These are phyloP conservation scores for Chaetodon trifascialis DNA, from an alignment of 2,113 vertebrate species.

Conservation along the genomic window DNA sequence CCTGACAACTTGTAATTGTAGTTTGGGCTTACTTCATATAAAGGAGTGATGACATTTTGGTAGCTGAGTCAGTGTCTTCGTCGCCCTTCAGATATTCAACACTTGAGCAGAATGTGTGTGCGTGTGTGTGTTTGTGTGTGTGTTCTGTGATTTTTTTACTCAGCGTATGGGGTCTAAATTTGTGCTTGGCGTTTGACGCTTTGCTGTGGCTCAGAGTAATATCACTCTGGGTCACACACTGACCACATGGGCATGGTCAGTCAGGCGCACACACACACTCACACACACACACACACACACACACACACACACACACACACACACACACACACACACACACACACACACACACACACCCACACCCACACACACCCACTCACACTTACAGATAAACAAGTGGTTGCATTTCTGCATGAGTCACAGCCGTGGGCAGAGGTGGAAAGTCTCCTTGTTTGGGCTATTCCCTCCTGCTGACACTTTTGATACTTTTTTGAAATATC, in stretches of 20 bases:
- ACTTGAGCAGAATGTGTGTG: slow-evolving; percentile 48
- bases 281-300: not conserved
- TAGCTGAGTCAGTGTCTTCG: slow-evolving; percentile 66
- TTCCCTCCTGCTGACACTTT: slow-evolving; percentile 63
- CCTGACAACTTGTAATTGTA: slow-evolving; percentile 41
- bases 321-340: not conserved
- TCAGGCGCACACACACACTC: not conserved
- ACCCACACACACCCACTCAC: slow-evolving; percentile 21
- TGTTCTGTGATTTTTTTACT: slow-evolving; percentile 36
- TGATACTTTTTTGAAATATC: slow-evolving; percentile 58
- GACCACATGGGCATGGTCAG: slow-evolving; percentile 54
- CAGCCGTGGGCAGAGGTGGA: slow-evolving; percentile 73
- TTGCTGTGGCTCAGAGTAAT: slow-evolving; percentile 34
- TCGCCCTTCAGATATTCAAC: slow-evolving; percentile 56
- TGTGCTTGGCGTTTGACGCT: slow-evolving; percentile 30
- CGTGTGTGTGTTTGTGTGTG: slow-evolving; percentile 20
- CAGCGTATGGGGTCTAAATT: slow-evolving; percentile 28
- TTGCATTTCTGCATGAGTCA: slow-evolving; percentile 78
- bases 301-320: slow-evolving; percentile 18
- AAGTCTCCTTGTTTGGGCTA: slow-evolving; percentile 79
- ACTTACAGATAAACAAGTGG: slow-evolving; percentile 73
- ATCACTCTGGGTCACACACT: slow-evolving; percentile 52
- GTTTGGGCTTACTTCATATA: slow-evolving; percentile 23
- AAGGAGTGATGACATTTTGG: slow-evolving; percentile 62
- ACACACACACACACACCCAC: not conserved